These are phyloP conservation scores for Cygnus atratus DNA, from an alignment of 2,113 vertebrate species.

Conservation along the genomic window DNA sequence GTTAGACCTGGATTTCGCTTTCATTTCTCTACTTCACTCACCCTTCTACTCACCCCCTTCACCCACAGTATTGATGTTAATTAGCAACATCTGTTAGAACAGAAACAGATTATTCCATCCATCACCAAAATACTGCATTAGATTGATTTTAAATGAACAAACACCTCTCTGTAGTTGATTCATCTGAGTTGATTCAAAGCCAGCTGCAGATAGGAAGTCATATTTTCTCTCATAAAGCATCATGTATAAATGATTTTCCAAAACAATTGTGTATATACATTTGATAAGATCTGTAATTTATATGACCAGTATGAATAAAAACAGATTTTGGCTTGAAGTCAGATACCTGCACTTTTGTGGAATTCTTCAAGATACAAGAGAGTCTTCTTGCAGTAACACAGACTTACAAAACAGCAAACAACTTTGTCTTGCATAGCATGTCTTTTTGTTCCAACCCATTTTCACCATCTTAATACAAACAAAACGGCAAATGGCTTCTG, in stretches of 20 bases:
- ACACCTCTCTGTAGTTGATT: background rate
- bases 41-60: background rate
- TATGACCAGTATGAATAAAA: constrained; percentile 43
- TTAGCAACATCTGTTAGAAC: background rate
- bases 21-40: background rate
- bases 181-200: background rate
- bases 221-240: background rate
- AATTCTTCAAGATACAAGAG: background rate
- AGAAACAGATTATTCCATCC: background rate
- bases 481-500: background rate
- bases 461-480: background rate
- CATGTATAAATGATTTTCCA: background rate
- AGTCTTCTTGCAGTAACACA: background rate
- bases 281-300: constrained; percentile 31
- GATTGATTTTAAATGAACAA: background rate
- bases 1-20: background rate
- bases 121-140: background rate
- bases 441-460: background rate
- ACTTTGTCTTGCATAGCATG: background rate
- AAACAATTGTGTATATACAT: background rate
- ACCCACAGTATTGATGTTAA: rapidly evolving
- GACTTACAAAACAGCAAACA: background rate
- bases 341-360: background rate
- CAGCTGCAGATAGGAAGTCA: background rate
- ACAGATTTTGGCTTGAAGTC: background rate